These are phyloP conservation scores for Acheta domesticus DNA, from an alignment of 2,888 invertebrate genomes.

Conservation along the genomic window DNA sequence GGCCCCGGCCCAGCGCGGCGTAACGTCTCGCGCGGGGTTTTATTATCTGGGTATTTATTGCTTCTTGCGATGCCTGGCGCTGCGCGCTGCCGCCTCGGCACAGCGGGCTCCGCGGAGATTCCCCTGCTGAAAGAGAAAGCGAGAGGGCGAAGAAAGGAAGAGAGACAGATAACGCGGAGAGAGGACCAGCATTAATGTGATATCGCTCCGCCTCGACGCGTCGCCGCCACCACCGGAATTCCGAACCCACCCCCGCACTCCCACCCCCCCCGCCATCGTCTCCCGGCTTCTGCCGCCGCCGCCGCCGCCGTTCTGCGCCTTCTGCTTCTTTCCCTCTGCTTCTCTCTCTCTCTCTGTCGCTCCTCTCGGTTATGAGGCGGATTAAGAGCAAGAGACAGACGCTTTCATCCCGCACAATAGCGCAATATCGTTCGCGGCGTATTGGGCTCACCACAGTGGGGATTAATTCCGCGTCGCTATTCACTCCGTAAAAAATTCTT, in stretches of 20 bases:
- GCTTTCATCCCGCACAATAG: slow-evolving; percentile 18
- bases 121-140: neutral
- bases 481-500: slow-evolving; percentile 11
- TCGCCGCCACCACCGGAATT: neutral
- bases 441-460: neutral
- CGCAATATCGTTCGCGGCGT: slow-evolving; percentile 18
- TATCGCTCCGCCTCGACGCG: neutral
- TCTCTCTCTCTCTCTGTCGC: neutral
- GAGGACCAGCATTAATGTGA: neutral
- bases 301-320: too few species aligned
- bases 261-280: too few species aligned
- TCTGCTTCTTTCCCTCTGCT: neutral
- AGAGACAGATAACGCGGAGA: neutral
- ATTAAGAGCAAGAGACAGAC: slow-evolving; percentile 10
- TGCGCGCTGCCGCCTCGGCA: too few species aligned
- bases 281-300: too few species aligned
- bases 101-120: neutral
- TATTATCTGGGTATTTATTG: neutral
- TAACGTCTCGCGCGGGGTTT: too few species aligned
- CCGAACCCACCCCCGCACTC: neutral
- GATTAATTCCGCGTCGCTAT: slow-evolving; percentile 18
- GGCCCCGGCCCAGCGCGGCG: too few species aligned
- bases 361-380: slow-evolving; percentile 1
- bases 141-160: neutral
- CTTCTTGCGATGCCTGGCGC: neutral